A percentile compares a stretch with the other conserved stretches of the same genome.
Evolutionary conservation across 2,797 vertebrate genomes (phyloP).

Genomic region (Schizothorax lantsangensis): DNA sequence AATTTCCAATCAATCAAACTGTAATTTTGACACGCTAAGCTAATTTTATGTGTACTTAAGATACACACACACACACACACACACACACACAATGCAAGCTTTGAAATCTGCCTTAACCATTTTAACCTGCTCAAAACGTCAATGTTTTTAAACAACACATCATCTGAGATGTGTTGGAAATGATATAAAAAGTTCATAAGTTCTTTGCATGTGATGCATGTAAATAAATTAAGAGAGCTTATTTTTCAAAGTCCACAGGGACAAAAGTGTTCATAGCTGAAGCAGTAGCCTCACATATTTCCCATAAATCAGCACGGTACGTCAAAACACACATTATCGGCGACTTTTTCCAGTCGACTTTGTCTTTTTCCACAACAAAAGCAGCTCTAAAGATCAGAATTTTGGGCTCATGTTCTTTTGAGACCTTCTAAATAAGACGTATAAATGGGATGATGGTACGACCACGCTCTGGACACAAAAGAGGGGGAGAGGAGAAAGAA

Average conservation of each 20-base stretch:
- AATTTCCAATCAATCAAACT: background rate
- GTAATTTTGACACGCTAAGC: background rate
- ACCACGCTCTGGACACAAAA: conserved; percentile 71
- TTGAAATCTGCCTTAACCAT: background rate
- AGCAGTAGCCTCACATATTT: background rate
- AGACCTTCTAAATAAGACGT: conserved; percentile 78
- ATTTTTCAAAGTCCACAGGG: background rate
- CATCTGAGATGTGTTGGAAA: background rate
- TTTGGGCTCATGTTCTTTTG: conserved; percentile 55
- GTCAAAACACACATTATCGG: background rate
- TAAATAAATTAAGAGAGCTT: background rate
- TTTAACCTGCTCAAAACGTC: background rate
- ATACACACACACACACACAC: background rate
- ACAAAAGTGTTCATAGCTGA: background rate
- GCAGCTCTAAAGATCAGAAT: conserved; percentile 35
- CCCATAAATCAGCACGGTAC: background rate
- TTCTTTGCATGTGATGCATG: background rate
- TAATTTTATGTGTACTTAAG: background rate
- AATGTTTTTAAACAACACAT: background rate
- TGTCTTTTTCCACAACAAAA: conserved; percentile 36
- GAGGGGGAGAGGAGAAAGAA: conserved; percentile 64
- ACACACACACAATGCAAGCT: background rate
- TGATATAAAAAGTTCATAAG: background rate
- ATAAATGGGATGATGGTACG: conserved; percentile 79
- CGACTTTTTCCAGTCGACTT: background rate